These are phyloP conservation scores for Rana temporaria DNA, from an alignment of 2,113 vertebrate species.

Conservation along the genomic window DNA sequence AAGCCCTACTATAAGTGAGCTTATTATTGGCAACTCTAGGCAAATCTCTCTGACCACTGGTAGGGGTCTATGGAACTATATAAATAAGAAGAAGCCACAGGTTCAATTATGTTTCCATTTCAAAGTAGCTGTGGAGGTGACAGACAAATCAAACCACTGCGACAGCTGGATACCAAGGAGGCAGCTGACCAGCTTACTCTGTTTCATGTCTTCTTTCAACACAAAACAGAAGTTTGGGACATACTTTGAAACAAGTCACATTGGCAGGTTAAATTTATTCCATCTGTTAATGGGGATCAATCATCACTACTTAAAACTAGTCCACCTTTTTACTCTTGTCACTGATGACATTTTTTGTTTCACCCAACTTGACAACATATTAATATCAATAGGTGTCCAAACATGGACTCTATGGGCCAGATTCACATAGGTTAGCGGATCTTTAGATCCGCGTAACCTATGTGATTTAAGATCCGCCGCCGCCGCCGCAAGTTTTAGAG, in stretches of 20 bases:
- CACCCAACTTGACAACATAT: too few relatives aligned
- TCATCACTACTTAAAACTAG: constrained; percentile 1
- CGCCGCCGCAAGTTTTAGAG: too few relatives aligned
- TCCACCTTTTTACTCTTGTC: neutral
- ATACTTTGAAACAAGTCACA: constrained; percentile 8
- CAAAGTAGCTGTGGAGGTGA: neutral
- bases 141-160: neutral
- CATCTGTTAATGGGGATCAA: constrained; percentile 32
- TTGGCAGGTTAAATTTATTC: constrained; percentile 1
- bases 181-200: constrained; percentile 15
- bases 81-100: neutral
- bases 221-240: constrained; percentile 30
- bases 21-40: neutral
- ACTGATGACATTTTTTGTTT: too few relatives aligned
- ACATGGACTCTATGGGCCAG: too few relatives aligned
- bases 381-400: too few relatives aligned
- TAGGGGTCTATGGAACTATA: neutral
- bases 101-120: constrained; percentile 8
- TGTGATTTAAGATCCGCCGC: too few relatives aligned
- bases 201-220: constrained; percentile 31
- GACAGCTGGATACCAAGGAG: neutral
- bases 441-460: too few relatives aligned
- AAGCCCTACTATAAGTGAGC: too few relatives aligned
- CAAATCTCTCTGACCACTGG: neutral
- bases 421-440: too few relatives aligned